Base-by-base conservation (phyloP, 2,888 invertebrate species). In the Tanypteryx hageni region DNA sequence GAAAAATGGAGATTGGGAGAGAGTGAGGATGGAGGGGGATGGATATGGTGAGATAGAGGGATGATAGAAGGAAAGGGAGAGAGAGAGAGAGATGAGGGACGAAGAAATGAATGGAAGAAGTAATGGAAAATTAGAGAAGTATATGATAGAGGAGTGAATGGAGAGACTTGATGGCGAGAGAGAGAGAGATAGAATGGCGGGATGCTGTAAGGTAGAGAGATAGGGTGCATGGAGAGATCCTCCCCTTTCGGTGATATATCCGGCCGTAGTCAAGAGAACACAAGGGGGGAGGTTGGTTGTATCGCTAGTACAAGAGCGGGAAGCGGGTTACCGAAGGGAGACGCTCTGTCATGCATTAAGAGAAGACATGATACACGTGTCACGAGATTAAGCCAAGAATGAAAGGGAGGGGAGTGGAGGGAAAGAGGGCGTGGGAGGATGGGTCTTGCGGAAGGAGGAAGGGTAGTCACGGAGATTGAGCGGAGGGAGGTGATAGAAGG, bases 261-360 rank as follows among this genome's bases (percentile, higher is more conserved):
- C 31, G 27, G 31, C 13, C 16, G 31, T 56, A 44, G 0, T n/a
- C 14, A 11, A 56, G 44, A 57, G 83, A 9, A 16, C 31, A 31
- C 31, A 22, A 22, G 18, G 57, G 57, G 14, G 56, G 44, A 57
- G 57, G 18, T 56, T 44, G 83, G n/a, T 8, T 16, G 44, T 4
- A 13, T 44, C 31, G 89, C 11, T 10, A 61, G 27, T 44, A 64
- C 89, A 56, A 18, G 68, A 44, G 89, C 83, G 56, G 83, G 44
- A 44, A 44, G 44, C 44, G 44, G 44, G 44, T 44, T 44, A 44
- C 44, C n/a, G 31, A 44, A 27, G 82, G 82, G 31, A 27, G 11
- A n/a, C 5, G 82, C 86, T 58, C 61, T 61, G 86, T 61, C 89
- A 56, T 56, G 89, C 89, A 68, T 89, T 64, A 64, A 44, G 61